phyloP scores from a whole-genome alignment of 2,797 vertebrate genomes.

The Tarsius wallacei region DNA sequence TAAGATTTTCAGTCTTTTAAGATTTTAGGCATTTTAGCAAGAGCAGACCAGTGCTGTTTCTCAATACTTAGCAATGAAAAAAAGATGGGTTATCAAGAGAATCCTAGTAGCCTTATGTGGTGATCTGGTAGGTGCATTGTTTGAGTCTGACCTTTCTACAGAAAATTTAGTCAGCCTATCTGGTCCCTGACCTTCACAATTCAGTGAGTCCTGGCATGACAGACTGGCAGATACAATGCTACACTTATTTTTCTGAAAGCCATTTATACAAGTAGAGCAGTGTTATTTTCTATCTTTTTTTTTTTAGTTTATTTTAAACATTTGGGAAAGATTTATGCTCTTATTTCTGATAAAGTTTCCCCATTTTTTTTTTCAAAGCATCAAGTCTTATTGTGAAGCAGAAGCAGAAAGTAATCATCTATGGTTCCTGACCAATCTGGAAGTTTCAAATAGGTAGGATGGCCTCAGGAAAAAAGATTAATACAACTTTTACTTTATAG shows the following conservation, averaged over 20 bases:
- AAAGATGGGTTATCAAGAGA: not conserved
- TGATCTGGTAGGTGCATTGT: not conserved
- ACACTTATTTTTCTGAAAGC: constrained; percentile 6
- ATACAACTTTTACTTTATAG: not conserved
- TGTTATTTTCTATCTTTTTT: not conserved
- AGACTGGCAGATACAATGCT: not conserved
- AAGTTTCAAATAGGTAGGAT: not conserved
- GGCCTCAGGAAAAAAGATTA: not conserved
- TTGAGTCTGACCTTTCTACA: not conserved
- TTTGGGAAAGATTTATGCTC: not conserved
- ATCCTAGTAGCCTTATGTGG: not conserved
- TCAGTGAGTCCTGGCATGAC: not conserved
- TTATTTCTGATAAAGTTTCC: not conserved
- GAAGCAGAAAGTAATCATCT: not conserved
- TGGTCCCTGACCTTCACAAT: not conserved
- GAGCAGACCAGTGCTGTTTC: not conserved
- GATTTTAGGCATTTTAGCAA: not conserved
- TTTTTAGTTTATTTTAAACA: not conserved
- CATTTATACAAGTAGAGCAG: not conserved
- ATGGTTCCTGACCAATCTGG: not conserved
- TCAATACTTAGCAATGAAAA: not conserved
- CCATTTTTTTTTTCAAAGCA: not conserved
- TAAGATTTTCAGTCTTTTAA: not conserved
- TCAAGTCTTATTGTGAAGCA: constrained; percentile 20
- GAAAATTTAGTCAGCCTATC: not conserved